These are phyloP conservation scores for Coecobrya sp. DNA, from an alignment of 2,888 invertebrate species.

Conservation along the genomic window DNA sequence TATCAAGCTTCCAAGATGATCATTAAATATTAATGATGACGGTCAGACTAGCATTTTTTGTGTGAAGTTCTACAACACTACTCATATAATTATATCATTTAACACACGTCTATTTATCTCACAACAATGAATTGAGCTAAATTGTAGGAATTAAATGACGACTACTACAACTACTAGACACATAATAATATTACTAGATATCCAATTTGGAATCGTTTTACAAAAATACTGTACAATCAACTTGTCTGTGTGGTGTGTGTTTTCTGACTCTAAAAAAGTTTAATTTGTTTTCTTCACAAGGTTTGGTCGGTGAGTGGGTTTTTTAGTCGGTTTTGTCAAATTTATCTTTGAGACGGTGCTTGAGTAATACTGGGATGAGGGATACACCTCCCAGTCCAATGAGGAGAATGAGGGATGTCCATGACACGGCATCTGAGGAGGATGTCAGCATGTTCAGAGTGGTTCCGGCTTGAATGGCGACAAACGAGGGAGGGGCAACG, in stretches of 20 bases:
- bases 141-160: not conserved
- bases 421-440: conserved; percentile 95
- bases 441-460: conserved; percentile 97
- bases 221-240: conserved; percentile 46
- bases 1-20: conserved; percentile 1
- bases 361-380: conserved; percentile 95
- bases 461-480: conserved; percentile 99
- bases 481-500: conserved; percentile 98
- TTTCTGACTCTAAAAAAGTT: not conserved
- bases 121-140: not conserved
- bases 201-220: conserved; percentile 15
- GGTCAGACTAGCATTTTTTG: conserved; percentile 14
- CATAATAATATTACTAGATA: not conserved
- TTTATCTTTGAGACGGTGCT: conserved; percentile 93
- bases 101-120: not conserved
- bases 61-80: too few relatives aligned
- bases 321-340: conserved; percentile 89
- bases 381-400: conserved; percentile 94
- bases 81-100: not conserved
- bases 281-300: not conserved
- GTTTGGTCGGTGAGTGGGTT: not conserved
- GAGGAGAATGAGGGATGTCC: conserved; percentile 94
- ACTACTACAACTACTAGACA: too few relatives aligned
- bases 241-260: too few relatives aligned
- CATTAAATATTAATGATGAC: conserved; percentile 8